These are phyloP conservation scores for Sciaenops ocellatus DNA, from an alignment of 2,797 vertebrate genomes.

Conservation along the genomic window DNA sequence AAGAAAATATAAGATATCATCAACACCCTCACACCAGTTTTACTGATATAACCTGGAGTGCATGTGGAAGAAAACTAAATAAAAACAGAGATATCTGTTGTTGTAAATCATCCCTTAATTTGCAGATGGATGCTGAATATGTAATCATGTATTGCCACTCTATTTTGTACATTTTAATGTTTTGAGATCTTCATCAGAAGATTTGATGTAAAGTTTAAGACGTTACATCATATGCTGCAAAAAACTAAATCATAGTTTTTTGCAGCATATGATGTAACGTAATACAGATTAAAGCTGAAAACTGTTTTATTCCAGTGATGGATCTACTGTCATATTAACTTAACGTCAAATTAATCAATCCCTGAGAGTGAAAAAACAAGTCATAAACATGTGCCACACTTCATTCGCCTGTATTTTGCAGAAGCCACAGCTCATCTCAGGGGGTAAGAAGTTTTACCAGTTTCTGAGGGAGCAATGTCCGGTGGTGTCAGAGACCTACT, in stretches of 20 bases:
- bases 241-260: too few relatives aligned
- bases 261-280: background rate
- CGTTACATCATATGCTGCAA: too few relatives aligned
- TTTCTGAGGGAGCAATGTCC: conserved; percentile 96
- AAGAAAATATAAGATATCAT: background rate
- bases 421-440: conserved; percentile 96
- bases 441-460: conserved; percentile 91
- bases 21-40: background rate
- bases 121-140: background rate
- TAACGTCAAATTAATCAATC: background rate
- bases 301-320: background rate
- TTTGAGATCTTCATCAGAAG: background rate
- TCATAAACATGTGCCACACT: background rate
- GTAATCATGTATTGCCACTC: background rate
- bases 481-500: conserved; percentile 97
- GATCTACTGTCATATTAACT: background rate
- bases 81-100: background rate
- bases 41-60: background rate
- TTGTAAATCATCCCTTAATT: background rate
- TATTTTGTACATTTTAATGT: background rate
- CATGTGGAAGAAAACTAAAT: too few relatives aligned
- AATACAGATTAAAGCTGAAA: background rate
- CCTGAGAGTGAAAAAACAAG: background rate
- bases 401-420: conserved; percentile 74
- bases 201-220: background rate